A percentile compares a stretch with the other conserved stretches of the same genome.
These are phyloP conservation scores for Crotalus horridus DNA, from an alignment of 2,113 vertebrate genomes.

Conservation along the genomic window DNA sequence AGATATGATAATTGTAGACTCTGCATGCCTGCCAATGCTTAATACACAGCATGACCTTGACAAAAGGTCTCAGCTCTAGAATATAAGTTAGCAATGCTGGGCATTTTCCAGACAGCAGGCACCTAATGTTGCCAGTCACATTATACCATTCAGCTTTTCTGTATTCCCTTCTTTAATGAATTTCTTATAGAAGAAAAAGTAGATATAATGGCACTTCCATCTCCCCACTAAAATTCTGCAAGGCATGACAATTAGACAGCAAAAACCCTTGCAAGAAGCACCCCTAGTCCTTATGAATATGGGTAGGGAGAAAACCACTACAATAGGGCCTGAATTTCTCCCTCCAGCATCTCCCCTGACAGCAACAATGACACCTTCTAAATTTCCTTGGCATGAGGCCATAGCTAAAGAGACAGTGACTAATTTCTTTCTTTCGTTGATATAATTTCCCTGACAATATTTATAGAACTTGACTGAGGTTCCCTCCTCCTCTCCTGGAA, in stretches of 20 bases:
- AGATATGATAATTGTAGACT: conserved; percentile 7
- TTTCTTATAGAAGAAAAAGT: neutral
- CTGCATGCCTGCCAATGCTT: neutral
- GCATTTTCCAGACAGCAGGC: neutral
- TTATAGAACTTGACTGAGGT: neutral
- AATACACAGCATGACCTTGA: neutral
- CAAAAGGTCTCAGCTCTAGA: neutral
- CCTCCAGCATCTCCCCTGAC: too few species aligned
- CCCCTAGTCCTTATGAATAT: neutral
- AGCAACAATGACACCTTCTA: neutral
- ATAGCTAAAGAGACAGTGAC: conserved; percentile 12
- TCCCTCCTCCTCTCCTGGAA: neutral
- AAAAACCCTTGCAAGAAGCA: neutral
- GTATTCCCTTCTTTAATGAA: neutral
- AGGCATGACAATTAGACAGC: neutral
- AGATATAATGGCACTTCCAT: neutral
- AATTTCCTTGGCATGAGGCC: neutral
- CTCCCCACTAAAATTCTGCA: neutral
- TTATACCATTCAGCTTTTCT: neutral
- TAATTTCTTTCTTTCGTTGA: conserved; percentile 4
- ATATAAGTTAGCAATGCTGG: neutral
- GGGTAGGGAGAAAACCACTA: neutral
- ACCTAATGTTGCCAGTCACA: neutral
- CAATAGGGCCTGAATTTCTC: neutral
- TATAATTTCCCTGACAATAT: neutral